Conservation (phyloP, 2,113 vertebrate genomes). For the Pelodiscus sinensis region DNA sequence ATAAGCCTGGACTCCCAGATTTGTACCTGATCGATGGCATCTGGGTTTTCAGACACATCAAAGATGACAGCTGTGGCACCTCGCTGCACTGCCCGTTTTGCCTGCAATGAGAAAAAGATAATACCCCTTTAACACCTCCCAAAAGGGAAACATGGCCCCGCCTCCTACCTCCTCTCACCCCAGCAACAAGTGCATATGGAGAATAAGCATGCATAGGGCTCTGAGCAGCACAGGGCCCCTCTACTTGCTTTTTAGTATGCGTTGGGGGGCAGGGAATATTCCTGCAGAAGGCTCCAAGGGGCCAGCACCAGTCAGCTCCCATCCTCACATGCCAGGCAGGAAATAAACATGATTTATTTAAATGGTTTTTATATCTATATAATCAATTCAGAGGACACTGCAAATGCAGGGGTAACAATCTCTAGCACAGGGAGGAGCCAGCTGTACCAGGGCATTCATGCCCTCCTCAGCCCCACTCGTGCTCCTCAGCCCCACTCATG, state of each 20-base stretch:
- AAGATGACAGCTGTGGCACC: conserved; percentile 99
- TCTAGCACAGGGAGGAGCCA: neutral
- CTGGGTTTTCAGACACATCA: conserved; percentile 98
- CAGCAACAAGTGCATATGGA: neutral
- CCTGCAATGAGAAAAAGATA: conserved; percentile 81
- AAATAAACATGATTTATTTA: neutral
- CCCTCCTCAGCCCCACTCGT: neutral
- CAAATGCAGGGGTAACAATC: conserved; percentile 4
- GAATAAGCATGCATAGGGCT: neutral
- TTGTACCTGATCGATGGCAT: conserved; percentile 96
- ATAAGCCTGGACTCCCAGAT: neutral
- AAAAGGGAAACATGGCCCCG: neutral
- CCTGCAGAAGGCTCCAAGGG: neutral
- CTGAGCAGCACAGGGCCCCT: neutral
- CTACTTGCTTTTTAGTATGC: too few relatives aligned
- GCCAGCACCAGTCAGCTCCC: neutral
- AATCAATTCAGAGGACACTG: neutral
- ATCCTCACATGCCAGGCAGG: neutral
- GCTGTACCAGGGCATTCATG: neutral
- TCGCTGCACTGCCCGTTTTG: conserved; percentile 95
- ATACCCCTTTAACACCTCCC: neutral
- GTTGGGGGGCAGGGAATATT: neutral
- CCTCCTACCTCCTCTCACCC: neutral
- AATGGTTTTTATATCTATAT: neutral
- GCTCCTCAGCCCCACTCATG: neutral